Conservation (phyloP, 2,113 vertebrate species). For the Dipodomys stephensi region DNA sequence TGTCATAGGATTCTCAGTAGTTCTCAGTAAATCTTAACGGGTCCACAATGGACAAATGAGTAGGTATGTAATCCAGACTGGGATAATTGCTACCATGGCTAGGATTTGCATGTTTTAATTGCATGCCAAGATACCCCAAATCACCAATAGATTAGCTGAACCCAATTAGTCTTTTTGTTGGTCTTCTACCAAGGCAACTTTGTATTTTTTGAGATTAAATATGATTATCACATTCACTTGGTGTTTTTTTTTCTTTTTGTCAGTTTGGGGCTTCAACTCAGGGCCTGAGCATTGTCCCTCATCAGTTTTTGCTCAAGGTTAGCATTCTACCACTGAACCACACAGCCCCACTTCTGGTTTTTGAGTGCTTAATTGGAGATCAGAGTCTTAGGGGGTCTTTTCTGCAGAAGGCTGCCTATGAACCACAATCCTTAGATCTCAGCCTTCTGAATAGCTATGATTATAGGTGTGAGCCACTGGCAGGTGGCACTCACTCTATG, state of each 20-base stretch:
- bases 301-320: too few species aligned
- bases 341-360: too few species aligned
- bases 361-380: too few species aligned
- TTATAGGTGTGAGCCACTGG: too few species aligned
- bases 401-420: too few species aligned
- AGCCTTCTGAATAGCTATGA: too few species aligned
- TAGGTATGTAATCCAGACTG: neutral
- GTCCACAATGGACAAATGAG: neutral
- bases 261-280: too few species aligned
- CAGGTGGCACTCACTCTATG: neutral
- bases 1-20: neutral
- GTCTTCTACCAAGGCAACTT: neutral
- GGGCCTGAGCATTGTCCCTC: too few species aligned
- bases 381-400: too few species aligned
- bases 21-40: neutral
- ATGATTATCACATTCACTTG: neutral
- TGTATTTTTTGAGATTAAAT: neutral
- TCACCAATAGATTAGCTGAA: neutral
- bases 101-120: neutral
- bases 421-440: too few species aligned
- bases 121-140: neutral
- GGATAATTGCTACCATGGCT: neutral
- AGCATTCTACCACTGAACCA: too few species aligned
- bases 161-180: neutral
- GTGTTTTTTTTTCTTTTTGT: too few species aligned